phyloP scores from a whole-genome alignment of 2,888 invertebrate genomes.

The Meteorus colon region DNA sequence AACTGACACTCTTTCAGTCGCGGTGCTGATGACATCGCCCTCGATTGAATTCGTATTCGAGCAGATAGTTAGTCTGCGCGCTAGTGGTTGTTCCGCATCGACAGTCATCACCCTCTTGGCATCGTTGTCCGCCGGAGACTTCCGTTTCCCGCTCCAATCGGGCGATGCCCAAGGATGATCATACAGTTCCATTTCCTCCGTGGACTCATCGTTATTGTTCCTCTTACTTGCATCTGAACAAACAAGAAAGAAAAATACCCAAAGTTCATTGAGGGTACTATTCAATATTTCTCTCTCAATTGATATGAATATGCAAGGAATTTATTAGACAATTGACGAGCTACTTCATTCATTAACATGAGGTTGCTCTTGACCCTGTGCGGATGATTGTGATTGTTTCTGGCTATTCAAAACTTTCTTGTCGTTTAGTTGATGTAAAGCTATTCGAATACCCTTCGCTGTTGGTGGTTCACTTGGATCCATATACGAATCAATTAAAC shows the following conservation, averaged over 20 bases:
- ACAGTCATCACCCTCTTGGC: conserved; percentile 44
- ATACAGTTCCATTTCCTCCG: conserved; percentile 38
- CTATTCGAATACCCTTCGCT: conserved; percentile 11
- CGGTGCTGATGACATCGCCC: conserved; percentile 36
- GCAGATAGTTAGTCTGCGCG: conserved; percentile 51
- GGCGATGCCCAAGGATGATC: conserved; percentile 36
- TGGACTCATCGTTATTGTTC: conserved; percentile 31
- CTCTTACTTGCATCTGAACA: not conserved
- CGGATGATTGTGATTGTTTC: not conserved
- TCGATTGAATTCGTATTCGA: conserved; percentile 48
- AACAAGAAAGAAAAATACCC: conserved; percentile 5
- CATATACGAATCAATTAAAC: conserved; percentile 6
- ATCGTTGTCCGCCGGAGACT: conserved; percentile 35
- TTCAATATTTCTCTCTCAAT: not conserved
- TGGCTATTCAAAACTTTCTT: not conserved
- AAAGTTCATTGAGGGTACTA: not conserved
- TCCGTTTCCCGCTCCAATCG: conserved; percentile 43
- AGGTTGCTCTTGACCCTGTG: not conserved
- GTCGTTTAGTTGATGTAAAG: conserved; percentile 12
- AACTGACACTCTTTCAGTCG: conserved; percentile 45
- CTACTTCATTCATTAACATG: not conserved
- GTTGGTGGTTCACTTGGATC: not conserved
- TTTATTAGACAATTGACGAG: not conserved
- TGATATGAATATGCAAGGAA: not conserved
- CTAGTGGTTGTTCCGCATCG: conserved; percentile 48